Evolutionary conservation across 2,888 invertebrate species (phyloP).

Genomic region (Exocentrus adspersus): DNA sequence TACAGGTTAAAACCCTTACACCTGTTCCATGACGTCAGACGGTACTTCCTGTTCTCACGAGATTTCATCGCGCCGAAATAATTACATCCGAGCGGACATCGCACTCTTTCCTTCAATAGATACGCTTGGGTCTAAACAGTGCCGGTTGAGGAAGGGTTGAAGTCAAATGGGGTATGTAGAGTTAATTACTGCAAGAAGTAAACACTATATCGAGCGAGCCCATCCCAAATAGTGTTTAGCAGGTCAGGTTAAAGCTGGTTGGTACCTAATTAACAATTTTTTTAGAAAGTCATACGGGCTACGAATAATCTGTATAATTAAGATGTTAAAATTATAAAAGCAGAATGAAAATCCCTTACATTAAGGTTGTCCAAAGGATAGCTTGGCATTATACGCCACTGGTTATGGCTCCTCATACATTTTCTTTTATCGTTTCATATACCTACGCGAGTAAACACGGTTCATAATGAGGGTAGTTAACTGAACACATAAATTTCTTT

Average conservation of each 20-base stretch:
- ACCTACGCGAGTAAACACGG: neutral
- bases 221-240: no score
- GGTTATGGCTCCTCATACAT: neutral
- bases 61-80: slow-evolving; percentile 63
- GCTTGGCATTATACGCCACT: neutral
- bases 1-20: slow-evolving; percentile 59
- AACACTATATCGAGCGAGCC: no score
- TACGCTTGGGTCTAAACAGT: slow-evolving; percentile 23
- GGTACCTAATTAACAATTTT: neutral
- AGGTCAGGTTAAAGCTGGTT: no score
- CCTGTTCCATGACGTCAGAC: slow-evolving; percentile 60
- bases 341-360: neutral
- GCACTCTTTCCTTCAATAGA: slow-evolving; percentile 39
- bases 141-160: slow-evolving; percentile 15
- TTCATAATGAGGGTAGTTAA: neutral
- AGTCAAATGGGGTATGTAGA: neutral
- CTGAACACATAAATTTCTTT: neutral
- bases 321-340: neutral
- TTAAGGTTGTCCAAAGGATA: neutral
- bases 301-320: no score
- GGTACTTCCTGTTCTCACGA: slow-evolving; percentile 63
- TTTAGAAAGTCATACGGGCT: no score
- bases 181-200: no score
- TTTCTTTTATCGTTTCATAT: neutral
- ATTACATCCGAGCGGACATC: slow-evolving; percentile 61